phyloP scores from a whole-genome alignment of 2,113 vertebrate genomes.

The Corythornis madagascariensis region DNA sequence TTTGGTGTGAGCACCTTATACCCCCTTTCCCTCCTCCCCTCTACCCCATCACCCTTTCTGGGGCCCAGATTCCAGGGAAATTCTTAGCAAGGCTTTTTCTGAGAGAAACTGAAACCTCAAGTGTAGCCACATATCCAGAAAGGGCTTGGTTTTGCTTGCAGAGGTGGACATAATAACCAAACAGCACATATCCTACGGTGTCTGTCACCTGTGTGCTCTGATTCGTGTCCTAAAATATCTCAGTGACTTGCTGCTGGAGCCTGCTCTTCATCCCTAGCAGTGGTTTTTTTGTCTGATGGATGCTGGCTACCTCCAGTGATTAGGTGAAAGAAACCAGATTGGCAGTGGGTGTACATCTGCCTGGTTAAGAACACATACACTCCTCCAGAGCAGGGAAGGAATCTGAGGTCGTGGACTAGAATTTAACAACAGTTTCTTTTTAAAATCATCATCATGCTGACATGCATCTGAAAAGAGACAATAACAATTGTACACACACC shows the following conservation, averaged over 20 bases:
- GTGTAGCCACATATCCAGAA: background rate
- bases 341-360: background rate
- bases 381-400: background rate
- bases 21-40: conserved; percentile 27
- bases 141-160: background rate
- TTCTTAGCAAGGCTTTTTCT: conserved; percentile 30
- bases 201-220: background rate
- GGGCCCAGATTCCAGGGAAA: conserved; percentile 58
- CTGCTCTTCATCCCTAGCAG: background rate
- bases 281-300: background rate
- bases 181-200: background rate
- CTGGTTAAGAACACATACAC: background rate
- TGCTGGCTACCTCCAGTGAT: conserved; percentile 8
- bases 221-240: background rate
- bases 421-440: background rate
- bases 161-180: background rate
- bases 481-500: background rate
- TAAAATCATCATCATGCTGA: background rate
- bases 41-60: background rate
- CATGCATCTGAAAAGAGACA: background rate
- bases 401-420: background rate
- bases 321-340: background rate
- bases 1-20: conserved; percentile 67
- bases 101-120: conserved; percentile 30
- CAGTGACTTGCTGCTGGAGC: background rate